Evolutionary conservation across 2,113 vertebrate species (phyloP).

Genomic region (Edolisoma coerulescens): DNA sequence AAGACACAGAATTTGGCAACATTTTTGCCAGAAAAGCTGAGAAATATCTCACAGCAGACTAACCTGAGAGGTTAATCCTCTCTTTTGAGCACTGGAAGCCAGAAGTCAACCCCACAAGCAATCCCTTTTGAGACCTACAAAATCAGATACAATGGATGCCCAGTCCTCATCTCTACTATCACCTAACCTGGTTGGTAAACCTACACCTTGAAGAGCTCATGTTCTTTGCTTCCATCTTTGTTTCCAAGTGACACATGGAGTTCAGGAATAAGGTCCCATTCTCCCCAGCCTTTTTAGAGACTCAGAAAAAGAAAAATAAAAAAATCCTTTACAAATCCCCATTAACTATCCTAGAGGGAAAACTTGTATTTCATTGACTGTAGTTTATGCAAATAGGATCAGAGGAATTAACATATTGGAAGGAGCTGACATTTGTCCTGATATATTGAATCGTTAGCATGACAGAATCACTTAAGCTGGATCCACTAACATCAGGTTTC

Average conservation of each 20-base stretch:
- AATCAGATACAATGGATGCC: background rate
- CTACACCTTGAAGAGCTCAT: background rate
- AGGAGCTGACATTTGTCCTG: conserved; percentile 91
- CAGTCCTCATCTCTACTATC: background rate
- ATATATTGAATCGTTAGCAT: conserved; percentile 92
- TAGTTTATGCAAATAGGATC: conserved; percentile 88
- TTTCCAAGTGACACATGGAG: background rate
- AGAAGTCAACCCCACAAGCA: background rate
- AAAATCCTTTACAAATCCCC: conserved; percentile 49
- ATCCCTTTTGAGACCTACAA: background rate
- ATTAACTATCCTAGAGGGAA: conserved; percentile 53
- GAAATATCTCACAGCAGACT: background rate
- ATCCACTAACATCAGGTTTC: conserved; percentile 95
- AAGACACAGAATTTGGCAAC: background rate
- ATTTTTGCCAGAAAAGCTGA: background rate
- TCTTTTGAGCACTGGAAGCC: background rate
- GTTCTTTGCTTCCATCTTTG: too few species aligned
- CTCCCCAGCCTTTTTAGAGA: background rate
- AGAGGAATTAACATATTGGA: conserved; percentile 92
- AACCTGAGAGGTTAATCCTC: background rate
- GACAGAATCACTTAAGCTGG: conserved; percentile 95
- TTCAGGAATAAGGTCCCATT: background rate
- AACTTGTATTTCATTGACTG: conserved; percentile 78
- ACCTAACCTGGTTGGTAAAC: background rate
- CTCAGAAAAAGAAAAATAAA: background rate